These are phyloP conservation scores for Drosophila sucinea DNA, from an alignment of 1,140 invertebrate species.

Conservation along the genomic window DNA sequence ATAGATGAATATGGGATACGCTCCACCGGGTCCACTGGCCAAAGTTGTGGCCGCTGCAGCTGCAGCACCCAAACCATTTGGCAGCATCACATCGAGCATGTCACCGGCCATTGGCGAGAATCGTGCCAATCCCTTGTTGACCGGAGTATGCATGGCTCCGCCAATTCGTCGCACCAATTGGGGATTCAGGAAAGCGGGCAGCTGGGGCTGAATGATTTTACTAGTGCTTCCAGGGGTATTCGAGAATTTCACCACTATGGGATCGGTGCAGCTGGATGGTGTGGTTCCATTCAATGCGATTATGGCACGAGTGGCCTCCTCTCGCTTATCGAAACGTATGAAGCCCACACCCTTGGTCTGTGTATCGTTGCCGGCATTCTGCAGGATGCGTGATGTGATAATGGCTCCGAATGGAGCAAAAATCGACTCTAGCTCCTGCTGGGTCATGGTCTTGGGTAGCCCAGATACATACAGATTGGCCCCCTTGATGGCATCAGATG, in stretches of 20 bases:
- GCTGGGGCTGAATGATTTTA: slow-evolving; percentile 83
- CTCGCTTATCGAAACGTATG: slow-evolving; percentile 86
- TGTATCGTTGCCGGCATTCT: slow-evolving; percentile 85
- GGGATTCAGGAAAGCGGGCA: slow-evolving; percentile 85
- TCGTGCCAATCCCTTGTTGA: slow-evolving; percentile 94
- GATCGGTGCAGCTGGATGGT: slow-evolving; percentile 85
- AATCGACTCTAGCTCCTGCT: slow-evolving; percentile 92
- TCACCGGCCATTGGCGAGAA: slow-evolving; percentile 93
- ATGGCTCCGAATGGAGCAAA: slow-evolving; percentile 92
- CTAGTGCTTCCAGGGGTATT: slow-evolving; percentile 86
- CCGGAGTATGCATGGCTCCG: slow-evolving; percentile 91
- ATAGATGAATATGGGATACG: slow-evolving; percentile 99
- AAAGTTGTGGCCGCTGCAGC: slow-evolving; percentile 88
- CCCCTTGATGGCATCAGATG: slow-evolving; percentile 94
- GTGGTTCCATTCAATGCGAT: slow-evolving; percentile 86
- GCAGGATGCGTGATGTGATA: slow-evolving; percentile 93
- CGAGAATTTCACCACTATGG: slow-evolving; percentile 86
- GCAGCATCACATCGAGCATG: slow-evolving; percentile 90
- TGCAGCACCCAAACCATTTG: slow-evolving; percentile 89
- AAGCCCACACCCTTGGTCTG: slow-evolving; percentile 87
- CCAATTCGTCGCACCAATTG: slow-evolving; percentile 85
- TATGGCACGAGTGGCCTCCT: slow-evolving; percentile 86
- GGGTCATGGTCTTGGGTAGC: slow-evolving; percentile 92
- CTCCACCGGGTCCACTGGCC: slow-evolving; percentile 85
- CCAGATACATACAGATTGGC: slow-evolving; percentile 95